Evolutionary conservation across 2,888 invertebrate genomes (phyloP), one percentile per base, ranked within the genome.

Genomic region (Magallana nippona): DNA sequence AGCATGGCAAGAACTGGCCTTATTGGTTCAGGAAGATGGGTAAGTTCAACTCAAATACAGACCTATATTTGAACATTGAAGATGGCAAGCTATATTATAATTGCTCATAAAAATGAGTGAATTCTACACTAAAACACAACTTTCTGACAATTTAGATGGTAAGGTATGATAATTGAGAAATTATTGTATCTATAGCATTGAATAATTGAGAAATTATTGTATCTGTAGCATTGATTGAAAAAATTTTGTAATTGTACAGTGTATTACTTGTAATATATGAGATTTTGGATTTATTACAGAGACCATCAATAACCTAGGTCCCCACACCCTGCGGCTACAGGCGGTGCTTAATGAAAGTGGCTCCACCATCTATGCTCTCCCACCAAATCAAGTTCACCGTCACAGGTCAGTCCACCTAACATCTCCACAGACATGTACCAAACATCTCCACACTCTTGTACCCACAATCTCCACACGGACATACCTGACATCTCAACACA

Each of bases 21-120:
- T 94, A 94, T 88, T 94, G 94, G 94, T 94, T 94, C 89, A 88
- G 93, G 56, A 94, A 93, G 84, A 94, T 94, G 93, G 94, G 94
- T 94, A 87, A 88, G 91, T 87, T 44, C 44, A 5, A 44, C 44
- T 44, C 44, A 44, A 44, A 2, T 27, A 27, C 27, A 27, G 5
- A 44, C 44, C 44, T 44, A 44, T 0, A 44, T 44, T 44, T 44
- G 8, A 44, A 44, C 44, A 8, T 44, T 8, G 0, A 8, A 0
- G 8, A 44, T 44, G 44, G 44, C 44, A 44, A 5, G 44, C 5
- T 44, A 44, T 44, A 8, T 44, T 44, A 44, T 44, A 44, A 44
- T 8, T 44, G 44, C 8, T 44, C 44, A 44, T 5, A 44, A 44
- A 71, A 71, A 71, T 71, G 71, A 32, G 71, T 71, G 32, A 27